These are phyloP conservation scores for Drosophila orosa DNA, from an alignment of 1,140 invertebrate species.

Conservation along the genomic window DNA sequence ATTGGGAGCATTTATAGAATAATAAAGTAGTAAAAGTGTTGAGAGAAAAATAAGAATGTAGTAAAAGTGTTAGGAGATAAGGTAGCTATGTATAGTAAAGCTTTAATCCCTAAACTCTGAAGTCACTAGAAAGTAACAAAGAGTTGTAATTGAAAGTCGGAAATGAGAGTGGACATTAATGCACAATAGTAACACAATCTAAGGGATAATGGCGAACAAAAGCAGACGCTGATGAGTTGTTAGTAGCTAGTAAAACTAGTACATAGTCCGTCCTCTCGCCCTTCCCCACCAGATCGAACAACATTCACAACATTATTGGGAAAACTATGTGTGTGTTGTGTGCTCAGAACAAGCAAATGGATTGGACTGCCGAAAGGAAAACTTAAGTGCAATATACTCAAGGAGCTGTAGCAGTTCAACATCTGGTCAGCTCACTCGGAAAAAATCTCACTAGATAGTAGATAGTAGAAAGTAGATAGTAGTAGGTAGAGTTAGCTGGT, in stretches of 20 bases:
- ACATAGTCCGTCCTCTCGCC: constrained; percentile 15
- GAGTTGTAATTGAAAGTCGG: constrained; percentile 10
- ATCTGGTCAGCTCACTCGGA: constrained; percentile 53
- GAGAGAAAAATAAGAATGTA: not conserved
- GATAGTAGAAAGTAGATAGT: not conserved
- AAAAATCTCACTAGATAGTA: constrained; percentile 27
- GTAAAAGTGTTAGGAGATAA: not conserved
- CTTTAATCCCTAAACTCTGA: not conserved
- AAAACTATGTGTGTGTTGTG: constrained; percentile 44
- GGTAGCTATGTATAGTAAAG: not conserved
- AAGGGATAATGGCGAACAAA: constrained; percentile 28
- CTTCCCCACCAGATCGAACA: constrained; percentile 27
- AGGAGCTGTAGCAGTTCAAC: constrained; percentile 50
- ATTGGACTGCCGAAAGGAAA: constrained; percentile 27
- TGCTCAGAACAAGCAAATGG: constrained; percentile 47
- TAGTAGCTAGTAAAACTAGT: constrained; percentile 43
- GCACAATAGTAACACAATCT: constrained; percentile 42
- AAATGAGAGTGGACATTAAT: constrained; percentile 34
- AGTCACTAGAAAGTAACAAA: not conserved
- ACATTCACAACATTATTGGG: constrained; percentile 40
- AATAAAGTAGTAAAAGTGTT: no score
- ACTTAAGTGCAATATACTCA: constrained; percentile 57
- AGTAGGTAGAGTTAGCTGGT: constrained; percentile 2
- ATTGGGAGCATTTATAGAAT: no score
- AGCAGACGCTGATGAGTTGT: constrained; percentile 50